Conservation (phyloP, 2,797 vertebrate genomes). For the Botia kubotai region DNA sequence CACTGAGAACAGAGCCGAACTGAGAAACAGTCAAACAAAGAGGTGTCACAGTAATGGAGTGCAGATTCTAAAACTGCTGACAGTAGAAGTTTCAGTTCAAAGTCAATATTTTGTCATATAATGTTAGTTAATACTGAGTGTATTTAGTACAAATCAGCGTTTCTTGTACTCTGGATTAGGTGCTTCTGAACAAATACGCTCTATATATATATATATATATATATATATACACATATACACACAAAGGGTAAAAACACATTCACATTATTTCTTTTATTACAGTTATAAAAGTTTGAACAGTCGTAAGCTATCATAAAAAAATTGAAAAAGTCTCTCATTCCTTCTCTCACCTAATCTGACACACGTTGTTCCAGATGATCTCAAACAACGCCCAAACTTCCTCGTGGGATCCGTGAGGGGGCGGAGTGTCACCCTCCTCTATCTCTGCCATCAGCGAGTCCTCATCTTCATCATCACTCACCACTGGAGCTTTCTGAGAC, state of each 20-base stretch:
- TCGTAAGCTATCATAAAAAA: neutral
- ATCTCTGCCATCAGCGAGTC: slow-evolving; percentile 73
- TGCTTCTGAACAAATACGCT: too few relatives aligned
- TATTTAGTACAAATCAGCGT: neutral
- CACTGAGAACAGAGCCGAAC: slow-evolving; percentile 76
- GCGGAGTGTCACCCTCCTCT: slow-evolving; percentile 54
- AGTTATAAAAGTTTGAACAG: neutral
- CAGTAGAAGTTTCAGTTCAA: neutral
- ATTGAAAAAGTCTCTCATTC: neutral
- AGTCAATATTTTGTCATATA: neutral
- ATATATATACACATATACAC: too few relatives aligned
- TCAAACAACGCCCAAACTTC: slow-evolving; percentile 91
- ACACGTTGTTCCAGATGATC: slow-evolving; percentile 85
- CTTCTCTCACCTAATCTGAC: slow-evolving; percentile 80
- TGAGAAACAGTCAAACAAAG: slow-evolving; percentile 44
- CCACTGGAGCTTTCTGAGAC: slow-evolving; percentile 26
- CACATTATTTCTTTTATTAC: neutral
- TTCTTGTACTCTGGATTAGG: too few relatives aligned
- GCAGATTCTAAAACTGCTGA: neutral
- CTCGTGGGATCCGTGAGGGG: slow-evolving; percentile 71
- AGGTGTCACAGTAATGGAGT: neutral
- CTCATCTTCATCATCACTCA: slow-evolving; percentile 57
- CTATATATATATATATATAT: too few relatives aligned
- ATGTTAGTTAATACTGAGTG: neutral
- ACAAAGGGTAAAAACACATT: neutral